Evolutionary conservation across 2,888 invertebrate genomes (phyloP).

Genomic region (Sphaerophoria rueppellii): DNA sequence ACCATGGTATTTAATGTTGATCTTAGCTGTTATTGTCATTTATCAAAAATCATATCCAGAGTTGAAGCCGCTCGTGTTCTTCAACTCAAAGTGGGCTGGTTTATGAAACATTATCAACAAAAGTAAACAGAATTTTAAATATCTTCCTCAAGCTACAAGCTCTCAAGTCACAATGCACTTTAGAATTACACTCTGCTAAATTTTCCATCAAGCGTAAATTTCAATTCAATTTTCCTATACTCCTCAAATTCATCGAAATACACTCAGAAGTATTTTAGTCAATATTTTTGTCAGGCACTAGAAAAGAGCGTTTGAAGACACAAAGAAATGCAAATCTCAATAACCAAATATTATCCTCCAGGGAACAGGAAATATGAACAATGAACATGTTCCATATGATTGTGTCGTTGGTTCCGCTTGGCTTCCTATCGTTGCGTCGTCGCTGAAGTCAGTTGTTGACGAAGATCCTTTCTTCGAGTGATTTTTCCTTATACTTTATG

Average conservation of each 20-base stretch:
- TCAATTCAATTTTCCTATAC: neutral
- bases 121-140: no score
- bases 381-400: slow-evolving; percentile 41
- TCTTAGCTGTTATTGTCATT: neutral
- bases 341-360: slow-evolving; percentile 36
- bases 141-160: neutral
- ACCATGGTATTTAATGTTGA: neutral
- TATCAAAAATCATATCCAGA: no score
- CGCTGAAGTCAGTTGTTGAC: neutral
- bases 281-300: neutral
- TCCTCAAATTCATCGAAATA: neutral
- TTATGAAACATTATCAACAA: no score
- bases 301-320: neutral
- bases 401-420: slow-evolving; percentile 31
- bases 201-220: slow-evolving; percentile 25
- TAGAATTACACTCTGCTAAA: slow-evolving; percentile 10
- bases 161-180: neutral
- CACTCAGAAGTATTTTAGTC: neutral
- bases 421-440: neutral
- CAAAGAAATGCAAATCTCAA: slow-evolving; percentile 31
- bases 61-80: no score
- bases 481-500: slow-evolving; percentile 19
- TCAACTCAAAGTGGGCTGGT: no score
- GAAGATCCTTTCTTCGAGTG: slow-evolving; percentile 24
- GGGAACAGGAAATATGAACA: slow-evolving; percentile 43